phyloP scores from a whole-genome alignment of 2,888 invertebrate genomes.

The Iselma pallidipennis region DNA sequence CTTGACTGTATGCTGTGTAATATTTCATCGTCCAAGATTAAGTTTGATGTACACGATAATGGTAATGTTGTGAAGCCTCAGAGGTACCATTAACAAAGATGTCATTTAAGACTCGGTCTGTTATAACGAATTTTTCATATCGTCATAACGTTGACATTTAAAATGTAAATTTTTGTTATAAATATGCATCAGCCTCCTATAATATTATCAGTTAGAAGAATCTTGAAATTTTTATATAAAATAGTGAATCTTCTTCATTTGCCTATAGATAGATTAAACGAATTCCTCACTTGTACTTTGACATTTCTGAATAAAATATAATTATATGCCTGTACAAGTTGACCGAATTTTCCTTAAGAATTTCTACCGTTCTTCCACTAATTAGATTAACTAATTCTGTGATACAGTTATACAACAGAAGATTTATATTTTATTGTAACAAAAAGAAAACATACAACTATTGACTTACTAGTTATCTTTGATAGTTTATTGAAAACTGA shows the following conservation, averaged over 20 bases:
- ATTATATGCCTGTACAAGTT: constrained; percentile 15
- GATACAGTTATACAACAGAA: background rate
- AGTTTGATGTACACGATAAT: constrained; percentile 8
- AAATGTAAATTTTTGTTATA: background rate
- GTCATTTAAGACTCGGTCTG: background rate
- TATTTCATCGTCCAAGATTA: constrained; percentile 4
- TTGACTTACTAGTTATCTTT: background rate
- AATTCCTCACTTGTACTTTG: constrained; percentile 16
- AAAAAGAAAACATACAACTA: too few species aligned
- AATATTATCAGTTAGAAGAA: too few species aligned
- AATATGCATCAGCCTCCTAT: too few species aligned
- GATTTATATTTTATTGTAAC: background rate
- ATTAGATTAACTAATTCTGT: background rate
- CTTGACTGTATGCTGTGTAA: background rate
- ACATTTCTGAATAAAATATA: constrained; percentile 22
- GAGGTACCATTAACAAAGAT: constrained; percentile 7
- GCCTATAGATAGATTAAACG: constrained; percentile 4
- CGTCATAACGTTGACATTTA: constrained; percentile 2
- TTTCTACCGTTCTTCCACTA: background rate
- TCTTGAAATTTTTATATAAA: too few species aligned
- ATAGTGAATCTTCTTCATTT: constrained; percentile 6
- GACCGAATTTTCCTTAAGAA: too few species aligned
- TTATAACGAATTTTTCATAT: constrained; percentile 7
- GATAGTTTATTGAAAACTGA: background rate
- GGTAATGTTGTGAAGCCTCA: constrained; percentile 3